Evolutionary conservation across 2,888 invertebrate genomes (phyloP).

Genomic region (Hipparchia sbordonii): DNA sequence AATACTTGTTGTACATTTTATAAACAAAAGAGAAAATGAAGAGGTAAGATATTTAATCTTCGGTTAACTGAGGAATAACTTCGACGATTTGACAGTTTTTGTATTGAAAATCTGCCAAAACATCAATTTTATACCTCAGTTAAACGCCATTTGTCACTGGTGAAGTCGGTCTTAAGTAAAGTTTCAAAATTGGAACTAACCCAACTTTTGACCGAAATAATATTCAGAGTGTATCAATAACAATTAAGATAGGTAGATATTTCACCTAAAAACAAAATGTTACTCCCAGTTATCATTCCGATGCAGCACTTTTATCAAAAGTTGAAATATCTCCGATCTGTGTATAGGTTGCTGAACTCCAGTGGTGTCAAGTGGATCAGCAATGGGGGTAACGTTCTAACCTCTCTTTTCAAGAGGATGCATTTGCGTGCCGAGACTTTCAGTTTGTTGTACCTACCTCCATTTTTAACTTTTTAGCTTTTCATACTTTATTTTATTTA

Average conservation of each 20-base stretch:
- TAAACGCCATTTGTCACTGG: no score
- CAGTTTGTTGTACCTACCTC: conserved; percentile 8
- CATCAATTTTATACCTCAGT: no score
- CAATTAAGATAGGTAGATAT: not conserved
- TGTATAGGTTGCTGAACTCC: conserved; percentile 37
- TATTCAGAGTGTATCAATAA: not conserved
- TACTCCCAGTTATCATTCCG: not conserved
- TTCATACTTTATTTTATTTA: conserved; percentile 22
- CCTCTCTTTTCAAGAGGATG: conserved; percentile 34
- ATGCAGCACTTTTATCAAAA: conserved; percentile 24
- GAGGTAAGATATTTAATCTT: not conserved
- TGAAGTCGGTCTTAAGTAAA: no score
- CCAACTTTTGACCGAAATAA: not conserved
- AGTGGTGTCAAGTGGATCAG: conserved; percentile 40
- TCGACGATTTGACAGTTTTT: no score
- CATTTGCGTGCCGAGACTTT: conserved; percentile 36
- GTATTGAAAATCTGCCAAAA: no score
- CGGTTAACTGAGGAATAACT: no score
- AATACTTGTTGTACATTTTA: not conserved
- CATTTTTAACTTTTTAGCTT: not conserved
- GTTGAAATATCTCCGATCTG: conserved; percentile 34
- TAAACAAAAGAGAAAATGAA: not conserved
- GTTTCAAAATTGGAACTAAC: not conserved
- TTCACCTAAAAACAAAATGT: not conserved
- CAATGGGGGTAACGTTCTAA: conserved; percentile 38